A percentile compares a stretch with the other conserved stretches of the same genome.
These are phyloP conservation scores for Lipophrys pholis DNA, from an alignment of 2,113 vertebrate species.

Conservation along the genomic window DNA sequence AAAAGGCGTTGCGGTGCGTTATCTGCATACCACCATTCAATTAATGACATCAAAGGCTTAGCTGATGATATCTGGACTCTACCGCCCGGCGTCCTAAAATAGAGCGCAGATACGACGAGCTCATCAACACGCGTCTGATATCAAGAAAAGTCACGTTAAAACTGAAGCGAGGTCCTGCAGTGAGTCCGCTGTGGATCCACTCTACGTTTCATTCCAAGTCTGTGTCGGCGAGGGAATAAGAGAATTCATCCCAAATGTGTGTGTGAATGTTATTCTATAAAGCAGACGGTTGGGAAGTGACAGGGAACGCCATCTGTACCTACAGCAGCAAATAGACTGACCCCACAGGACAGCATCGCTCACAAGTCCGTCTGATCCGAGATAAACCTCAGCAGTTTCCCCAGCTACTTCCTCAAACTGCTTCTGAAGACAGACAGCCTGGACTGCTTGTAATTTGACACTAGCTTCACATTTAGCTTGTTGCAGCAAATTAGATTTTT, in stretches of 20 bases:
- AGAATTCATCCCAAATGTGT: too few species aligned
- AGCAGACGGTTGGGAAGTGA: slow-evolving; percentile 23
- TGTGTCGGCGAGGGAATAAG: too few species aligned
- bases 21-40: slow-evolving; percentile 35
- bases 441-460: too few species aligned
- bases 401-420: too few species aligned
- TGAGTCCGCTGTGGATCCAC: neutral
- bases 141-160: slow-evolving; percentile 7
- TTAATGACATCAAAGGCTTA: slow-evolving; percentile 55
- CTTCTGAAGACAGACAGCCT: too few species aligned
- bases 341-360: too few species aligned
- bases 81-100: slow-evolving; percentile 41
- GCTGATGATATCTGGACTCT: slow-evolving; percentile 40
- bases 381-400: too few species aligned
- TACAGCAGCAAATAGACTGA: slow-evolving; percentile 15
- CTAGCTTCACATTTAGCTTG: too few species aligned
- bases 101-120: too few species aligned
- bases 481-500: too few species aligned
- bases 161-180: neutral
- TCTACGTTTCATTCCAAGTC: too few species aligned
- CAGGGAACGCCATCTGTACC: slow-evolving; percentile 14
- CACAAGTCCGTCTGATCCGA: too few species aligned
- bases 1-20: neutral
- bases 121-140: slow-evolving; percentile 16
- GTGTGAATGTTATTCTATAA: slow-evolving; percentile 10